Evolutionary conservation across 2,888 invertebrate species (phyloP), one percentile per base, ranked within the genome.

Genomic region (Stenotaenia linearis): DNA sequence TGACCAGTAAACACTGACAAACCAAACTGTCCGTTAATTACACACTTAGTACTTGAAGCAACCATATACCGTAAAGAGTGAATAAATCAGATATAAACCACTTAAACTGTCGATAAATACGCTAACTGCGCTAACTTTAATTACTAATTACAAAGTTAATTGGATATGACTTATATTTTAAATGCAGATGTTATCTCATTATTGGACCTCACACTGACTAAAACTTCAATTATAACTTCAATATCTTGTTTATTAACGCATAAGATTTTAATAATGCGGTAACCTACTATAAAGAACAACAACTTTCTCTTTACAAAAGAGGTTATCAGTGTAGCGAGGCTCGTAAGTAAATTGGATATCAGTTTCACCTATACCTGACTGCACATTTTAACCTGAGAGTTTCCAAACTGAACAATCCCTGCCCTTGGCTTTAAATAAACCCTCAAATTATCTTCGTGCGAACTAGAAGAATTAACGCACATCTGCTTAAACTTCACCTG

Each of bases 401-500:
- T 45, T 15, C 12, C 6, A 45, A 45, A 45, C 45, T 45, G 45
- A 45, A 18, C 45, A 45, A 45, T 5, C 45, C 7, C 45, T 9
- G 12, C 12, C n/a, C 45, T 45, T 45, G 4, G 45, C n/a, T 18
- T 45, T 15, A 45, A 45, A 45, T 45, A 45, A 45, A 45, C 45
- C 45, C 45, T 45, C 3, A 61, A 61, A 61, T 61, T 61, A 61
- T 61, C 61, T 61, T 28, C 61, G 61, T 61, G 61, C 61, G 61
- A 61, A 61, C 23, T 25, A 25, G 23, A 25, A 23, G 61, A 61
- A 61, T 61, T 61, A 61, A 7, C 9, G 9, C 61, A 61, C 61
- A 61, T 61, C 61, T 61, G 61, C 25, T 28, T 25, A 61, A 23
- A 25, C 25, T 61, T 23, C 9, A 61, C 25, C 25, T 61, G 61